Evolutionary conservation across 2,113 vertebrate genomes (phyloP), one percentile per base, ranked within the genome.

Genomic region (Amblyornis subalaris): DNA sequence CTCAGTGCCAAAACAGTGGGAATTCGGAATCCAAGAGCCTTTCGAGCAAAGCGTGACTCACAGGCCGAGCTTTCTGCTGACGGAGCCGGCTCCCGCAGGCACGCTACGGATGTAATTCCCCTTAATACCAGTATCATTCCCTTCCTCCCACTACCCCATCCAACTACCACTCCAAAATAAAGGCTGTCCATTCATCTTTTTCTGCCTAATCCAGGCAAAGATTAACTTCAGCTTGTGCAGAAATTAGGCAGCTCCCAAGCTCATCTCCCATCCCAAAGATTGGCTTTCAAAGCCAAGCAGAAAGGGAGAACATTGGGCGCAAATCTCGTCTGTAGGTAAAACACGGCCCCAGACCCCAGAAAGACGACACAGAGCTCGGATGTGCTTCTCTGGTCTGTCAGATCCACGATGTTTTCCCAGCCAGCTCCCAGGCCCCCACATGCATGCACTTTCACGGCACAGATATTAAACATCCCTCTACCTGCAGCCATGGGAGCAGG

Each of bases 21-120:
- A 81, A 40, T 26, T 4, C 23, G 87, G 87, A 72, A 80, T 40
- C 74, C 84, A 88, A 65, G 48, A 88, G 90, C 76, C 92, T 97
- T 96, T 95, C 64, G 7, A 95, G 85, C 93, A 97, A 94, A 88
- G 67, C 1, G 5, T 94, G 96, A 97, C 54, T 97, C 96, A 96
- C 45, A 21, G 82, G 83, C 81, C 88, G 65, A 40, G 79, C 67
- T 90, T 78, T 51, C 44, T 89, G 86, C 89, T 65, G 51, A 25
- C 71, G 47, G 73, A 94, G 60, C 89, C 22, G 9, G 66, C 91
- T 81, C 57, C 83, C 71, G 85, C 72, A 83, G 92, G 85, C 93
- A 65, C 15, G 31, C 80, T 77, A 72, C 12, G 3, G 6, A 25
- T 80, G 54, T 57, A 81, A 95, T 82, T 91, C 76, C 42, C 83